phyloP scores from a whole-genome alignment of 2,113 vertebrate genomes.

The Noturus placidus region DNA sequence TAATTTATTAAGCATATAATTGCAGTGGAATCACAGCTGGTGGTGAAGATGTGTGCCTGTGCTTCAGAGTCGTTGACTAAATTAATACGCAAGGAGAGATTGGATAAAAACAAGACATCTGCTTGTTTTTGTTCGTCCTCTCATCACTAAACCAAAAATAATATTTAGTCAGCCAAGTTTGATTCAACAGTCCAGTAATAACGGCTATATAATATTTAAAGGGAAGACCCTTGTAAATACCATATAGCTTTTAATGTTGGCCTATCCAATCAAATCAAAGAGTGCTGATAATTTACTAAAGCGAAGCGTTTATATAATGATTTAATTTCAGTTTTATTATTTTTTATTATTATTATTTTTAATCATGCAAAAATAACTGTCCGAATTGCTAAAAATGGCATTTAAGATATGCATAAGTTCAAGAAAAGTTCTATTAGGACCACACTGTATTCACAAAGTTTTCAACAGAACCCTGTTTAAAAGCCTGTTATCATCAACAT shows the following conservation, averaged over 20 bases:
- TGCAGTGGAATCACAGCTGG: conserved; percentile 26
- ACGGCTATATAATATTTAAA: not conserved
- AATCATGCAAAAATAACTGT: not conserved
- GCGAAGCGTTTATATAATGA: no score
- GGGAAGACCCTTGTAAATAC: not conserved
- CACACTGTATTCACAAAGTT: not conserved
- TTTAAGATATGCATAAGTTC: not conserved
- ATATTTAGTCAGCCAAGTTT: not conserved
- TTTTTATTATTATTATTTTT: not conserved
- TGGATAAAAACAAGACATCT: conserved; percentile 9
- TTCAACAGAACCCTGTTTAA: not conserved
- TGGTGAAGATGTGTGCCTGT: not conserved
- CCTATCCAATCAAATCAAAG: no score
- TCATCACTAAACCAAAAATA: not conserved
- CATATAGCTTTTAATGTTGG: not conserved
- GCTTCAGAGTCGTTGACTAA: not conserved
- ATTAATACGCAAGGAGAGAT: not conserved
- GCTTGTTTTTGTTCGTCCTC: not conserved
- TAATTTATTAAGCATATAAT: not conserved
- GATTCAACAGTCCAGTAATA: not conserved
- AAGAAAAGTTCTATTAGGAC: not conserved
- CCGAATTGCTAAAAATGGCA: not conserved
- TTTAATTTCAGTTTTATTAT: not conserved
- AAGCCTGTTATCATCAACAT: not conserved
- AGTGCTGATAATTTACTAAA: no score